Evolutionary conservation across 2,888 invertebrate genomes (phyloP), one percentile per base, ranked within the genome.

Genomic region (Eumacrocentrus americanus): DNA sequence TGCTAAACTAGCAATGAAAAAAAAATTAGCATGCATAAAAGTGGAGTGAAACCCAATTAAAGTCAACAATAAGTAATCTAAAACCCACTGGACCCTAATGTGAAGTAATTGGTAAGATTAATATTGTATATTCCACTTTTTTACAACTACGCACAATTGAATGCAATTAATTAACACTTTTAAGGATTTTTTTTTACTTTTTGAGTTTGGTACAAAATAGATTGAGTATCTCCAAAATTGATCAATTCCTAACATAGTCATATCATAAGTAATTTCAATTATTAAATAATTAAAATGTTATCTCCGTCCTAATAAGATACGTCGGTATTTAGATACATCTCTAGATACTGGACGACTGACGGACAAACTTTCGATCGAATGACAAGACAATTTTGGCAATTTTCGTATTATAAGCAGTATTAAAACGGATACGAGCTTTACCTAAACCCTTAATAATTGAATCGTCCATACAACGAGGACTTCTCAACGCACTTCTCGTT

Each of bases 201-300:
- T 23, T 3, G 23, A 42, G 23, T 12, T 53, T 29, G 18, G 2
- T 53, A 42, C 40, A 52, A 53, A 53, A 53, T 53, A 53, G 38
- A 38, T 38, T n/a, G n/a, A 38, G n/a, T n/a, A 38, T 38, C n/a
- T 46, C n/a, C 22, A n/a, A 20, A 4, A 40, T 18, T 12, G 9
- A 18, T 54, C 44, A 54, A 54, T 54, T 54, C 54, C 42, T 20
- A 25, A 29, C 9, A 29, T 29, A 29, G 4, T 29, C 9, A 29
- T n/a, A 44, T 54, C 9, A 44, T 44, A 11, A 54, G 18, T 7
- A 52, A 23, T 12, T 22, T 25, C 3, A 51, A 14, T 20, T 38
- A 20, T 11, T 14, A 25, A 47, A 25, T 25, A 12, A 47, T 47
- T 52, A n/a, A 22, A 52, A 52, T 12, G 3, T 7, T 37, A 38